These are phyloP conservation scores for Cromileptes altivelis DNA, from an alignment of 2,113 vertebrate species.

Conservation along the genomic window DNA sequence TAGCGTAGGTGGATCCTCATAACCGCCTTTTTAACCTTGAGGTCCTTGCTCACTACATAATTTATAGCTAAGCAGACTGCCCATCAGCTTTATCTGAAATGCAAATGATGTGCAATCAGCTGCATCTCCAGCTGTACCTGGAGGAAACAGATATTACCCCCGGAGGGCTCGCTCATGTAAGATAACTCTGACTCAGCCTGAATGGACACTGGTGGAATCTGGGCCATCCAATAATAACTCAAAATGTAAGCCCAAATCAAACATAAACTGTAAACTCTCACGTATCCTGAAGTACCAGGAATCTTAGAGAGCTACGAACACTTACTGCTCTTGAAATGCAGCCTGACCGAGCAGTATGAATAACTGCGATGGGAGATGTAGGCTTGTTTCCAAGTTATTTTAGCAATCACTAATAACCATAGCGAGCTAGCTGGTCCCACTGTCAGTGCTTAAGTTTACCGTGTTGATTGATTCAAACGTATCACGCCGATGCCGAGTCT, in stretches of 20 bases:
- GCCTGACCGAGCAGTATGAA: not conserved
- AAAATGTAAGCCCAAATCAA: conserved; percentile 2
- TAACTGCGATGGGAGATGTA: not conserved
- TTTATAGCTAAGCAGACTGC: conserved; percentile 75
- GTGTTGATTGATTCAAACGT: not conserved
- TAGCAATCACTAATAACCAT: not conserved
- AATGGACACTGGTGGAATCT: conserved; percentile 33
- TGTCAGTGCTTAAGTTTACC: conserved; percentile 16
- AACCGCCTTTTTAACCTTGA: conserved; percentile 77
- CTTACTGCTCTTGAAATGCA: conserved; percentile 8
- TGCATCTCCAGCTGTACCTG: conserved; percentile 55
- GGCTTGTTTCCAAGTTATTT: not conserved
- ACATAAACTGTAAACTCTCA: not conserved
- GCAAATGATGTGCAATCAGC: conserved; percentile 74
- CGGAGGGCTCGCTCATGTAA: conserved; percentile 22
- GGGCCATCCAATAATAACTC: conserved; percentile 38
- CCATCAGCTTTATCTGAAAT: conserved; percentile 76
- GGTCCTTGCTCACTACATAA: conserved; percentile 77
- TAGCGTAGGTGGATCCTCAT: conserved; percentile 70
- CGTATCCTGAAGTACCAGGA: not conserved
- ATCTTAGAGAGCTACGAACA: not conserved
- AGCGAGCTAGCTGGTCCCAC: not conserved
- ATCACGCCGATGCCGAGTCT: conserved; percentile 9
- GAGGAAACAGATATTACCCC: conserved; percentile 52
- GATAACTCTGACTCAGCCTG: conserved; percentile 31